Base-by-base conservation (phyloP, 2,888 invertebrate species). In the Electrophaes corylata region DNA sequence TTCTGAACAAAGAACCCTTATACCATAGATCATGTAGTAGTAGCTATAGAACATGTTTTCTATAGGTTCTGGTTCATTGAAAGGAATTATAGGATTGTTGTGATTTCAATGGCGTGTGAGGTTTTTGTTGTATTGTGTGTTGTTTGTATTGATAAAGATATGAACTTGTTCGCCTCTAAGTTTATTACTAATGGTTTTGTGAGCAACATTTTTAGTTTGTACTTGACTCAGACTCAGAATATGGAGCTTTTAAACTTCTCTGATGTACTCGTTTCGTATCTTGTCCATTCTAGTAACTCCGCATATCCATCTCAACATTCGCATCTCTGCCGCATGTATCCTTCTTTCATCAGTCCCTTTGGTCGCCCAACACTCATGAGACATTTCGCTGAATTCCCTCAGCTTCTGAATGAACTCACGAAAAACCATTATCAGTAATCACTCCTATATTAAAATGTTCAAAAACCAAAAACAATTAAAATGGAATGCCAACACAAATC, bases 61-160 rank as follows among this genome's bases (percentile, higher is more conserved):
- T n/a, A 43, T 23, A 26, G 43, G 26, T 43, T 43, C 10, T 29
- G 26, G 8, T n/a, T 2, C 14, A 23, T 43, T 41, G 41, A 23
- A 41, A 20, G 11, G 12, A 23, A 40, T n/a, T 19, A 19, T 40
- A 20, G 41, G 41, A 41, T 41, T 35, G 16, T 14, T 26, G 19
- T 23, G 31, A 16, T 35, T 44, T 51, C 11, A 33, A 33, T 35
- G 8, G 35, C n/a, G 14, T 51, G 14, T 39, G n/a, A 23, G 33
- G 16, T n/a, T 51, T 23, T 41, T 50, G 50, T 50, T 43, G 41
- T 20, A 43, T 51, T 51, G 43, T 50, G 18, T 16, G 29, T 35
- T 20, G 18, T 43, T 50, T 50, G 31, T 19, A 29, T 49, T 29
- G 29, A 26, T 45, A 29, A 16, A 31, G 23, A 26, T 48, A 39